Conservation (phyloP, 2,888 invertebrate species). For the Empis stercorea region DNA sequence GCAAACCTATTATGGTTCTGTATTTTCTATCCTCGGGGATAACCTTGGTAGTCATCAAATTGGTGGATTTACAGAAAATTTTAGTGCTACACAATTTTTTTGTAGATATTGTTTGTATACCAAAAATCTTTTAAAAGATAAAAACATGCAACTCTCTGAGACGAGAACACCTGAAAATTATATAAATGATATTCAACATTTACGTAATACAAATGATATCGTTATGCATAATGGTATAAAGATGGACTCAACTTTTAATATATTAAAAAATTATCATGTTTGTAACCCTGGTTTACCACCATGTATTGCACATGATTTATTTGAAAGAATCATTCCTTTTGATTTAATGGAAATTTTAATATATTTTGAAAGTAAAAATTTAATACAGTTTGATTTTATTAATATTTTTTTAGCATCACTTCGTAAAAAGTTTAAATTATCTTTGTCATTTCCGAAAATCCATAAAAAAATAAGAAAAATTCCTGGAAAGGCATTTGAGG, state of each 20-base stretch:
- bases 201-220: too few species aligned
- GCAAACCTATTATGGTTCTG: constrained; percentile 15
- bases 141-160: too few species aligned
- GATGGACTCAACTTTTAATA: constrained; percentile 17
- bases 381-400: background rate
- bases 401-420: too few species aligned
- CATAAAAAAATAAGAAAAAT: too few species aligned
- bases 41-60: constrained; percentile 20
- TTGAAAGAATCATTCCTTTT: constrained; percentile 17
- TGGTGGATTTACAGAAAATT: constrained; percentile 21
- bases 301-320: constrained; percentile 20
- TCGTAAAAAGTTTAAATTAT: background rate
- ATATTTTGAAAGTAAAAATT: background rate
- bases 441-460: background rate
- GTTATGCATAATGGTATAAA: constrained; percentile 16
- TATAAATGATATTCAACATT: background rate
- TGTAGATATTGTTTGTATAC: constrained; percentile 19
- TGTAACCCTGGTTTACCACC: constrained; percentile 18
- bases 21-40: constrained; percentile 17
- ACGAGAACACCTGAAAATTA: background rate
- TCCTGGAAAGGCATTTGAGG: too few species aligned
- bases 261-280: constrained; percentile 18
- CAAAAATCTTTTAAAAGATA: too few species aligned
- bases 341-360: constrained; percentile 16
- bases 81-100: constrained; percentile 15